Evolutionary conservation across 2,888 invertebrate genomes (phyloP).

Genomic region (Cacoxenus indagator): DNA sequence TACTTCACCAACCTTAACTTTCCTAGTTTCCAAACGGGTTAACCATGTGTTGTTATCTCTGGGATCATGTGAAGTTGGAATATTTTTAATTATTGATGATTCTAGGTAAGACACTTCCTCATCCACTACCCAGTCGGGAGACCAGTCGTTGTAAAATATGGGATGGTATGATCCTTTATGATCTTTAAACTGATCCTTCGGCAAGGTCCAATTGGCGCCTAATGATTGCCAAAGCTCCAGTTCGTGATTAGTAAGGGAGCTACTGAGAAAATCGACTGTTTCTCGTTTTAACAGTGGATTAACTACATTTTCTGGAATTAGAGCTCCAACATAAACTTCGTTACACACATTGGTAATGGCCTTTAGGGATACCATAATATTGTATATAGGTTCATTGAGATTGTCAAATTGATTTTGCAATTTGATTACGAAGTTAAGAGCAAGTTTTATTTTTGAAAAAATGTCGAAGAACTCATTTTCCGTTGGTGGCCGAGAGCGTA

Average conservation of each 20-base stretch:
- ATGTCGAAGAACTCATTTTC: conserved; percentile 97
- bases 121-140: conserved; percentile 87
- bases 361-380: conserved; percentile 95
- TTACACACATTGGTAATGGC: conserved; percentile 96
- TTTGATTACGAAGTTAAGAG: conserved; percentile 94
- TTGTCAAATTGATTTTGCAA: conserved; percentile 97
- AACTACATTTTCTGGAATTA: conserved; percentile 87
- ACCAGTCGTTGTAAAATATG: conserved; percentile 97
- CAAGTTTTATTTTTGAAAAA: conserved; percentile 97
- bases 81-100: background rate
- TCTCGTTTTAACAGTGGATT: conserved; percentile 92
- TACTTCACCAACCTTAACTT: conserved; percentile 86
- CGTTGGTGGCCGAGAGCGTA: conserved; percentile 95
- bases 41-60: conserved; percentile 74
- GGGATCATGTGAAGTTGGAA: conserved; percentile 34
- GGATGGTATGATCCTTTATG: conserved; percentile 93
- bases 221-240: conserved; percentile 96
- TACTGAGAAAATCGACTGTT: conserved; percentile 91
- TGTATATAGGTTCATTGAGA: conserved; percentile 96
- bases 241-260: conserved; percentile 96
- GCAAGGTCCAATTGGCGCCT: conserved; percentile 94
- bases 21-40: conserved; percentile 77
- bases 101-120: conserved; percentile 77
- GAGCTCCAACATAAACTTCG: conserved; percentile 84
- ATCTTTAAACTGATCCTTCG: conserved; percentile 94